phyloP scores from a whole-genome alignment of 2,113 vertebrate species.

The Phalacrocorax aristotelis region DNA sequence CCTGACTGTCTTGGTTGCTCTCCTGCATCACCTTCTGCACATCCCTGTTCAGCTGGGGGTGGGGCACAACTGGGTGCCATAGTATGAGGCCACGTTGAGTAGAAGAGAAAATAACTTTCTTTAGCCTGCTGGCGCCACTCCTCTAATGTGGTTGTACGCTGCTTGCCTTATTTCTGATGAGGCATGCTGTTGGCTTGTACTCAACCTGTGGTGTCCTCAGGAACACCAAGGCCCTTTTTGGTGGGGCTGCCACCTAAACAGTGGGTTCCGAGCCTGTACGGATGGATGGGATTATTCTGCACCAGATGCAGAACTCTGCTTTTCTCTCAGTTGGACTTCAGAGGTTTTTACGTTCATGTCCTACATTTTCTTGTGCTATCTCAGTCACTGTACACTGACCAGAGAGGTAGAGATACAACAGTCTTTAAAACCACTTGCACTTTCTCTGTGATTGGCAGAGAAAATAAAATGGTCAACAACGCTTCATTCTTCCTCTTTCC shows the following conservation, averaged over 20 bases:
- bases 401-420: neutral
- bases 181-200: neutral
- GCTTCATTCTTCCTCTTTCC: neutral
- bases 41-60: neutral
- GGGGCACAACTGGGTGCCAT: neutral
- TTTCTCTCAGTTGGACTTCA: neutral
- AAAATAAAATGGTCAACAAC: neutral
- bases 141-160: neutral
- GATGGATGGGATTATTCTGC: neutral
- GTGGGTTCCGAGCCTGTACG: neutral
- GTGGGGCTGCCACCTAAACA: neutral
- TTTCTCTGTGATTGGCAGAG: neutral
- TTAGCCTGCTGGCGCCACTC: neutral
- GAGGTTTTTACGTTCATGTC: accelerated
- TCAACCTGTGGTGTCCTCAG: neutral
- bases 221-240: accelerated
- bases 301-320: neutral
- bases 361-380: neutral
- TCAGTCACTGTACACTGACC: neutral
- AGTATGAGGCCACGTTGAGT: neutral
- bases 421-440: neutral
- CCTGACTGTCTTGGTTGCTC: neutral
- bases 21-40: neutral
- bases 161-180: neutral
- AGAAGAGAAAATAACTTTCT: neutral